Evolutionary conservation across 2,888 invertebrate species (phyloP).

Genomic region (Venusia cambrica): DNA sequence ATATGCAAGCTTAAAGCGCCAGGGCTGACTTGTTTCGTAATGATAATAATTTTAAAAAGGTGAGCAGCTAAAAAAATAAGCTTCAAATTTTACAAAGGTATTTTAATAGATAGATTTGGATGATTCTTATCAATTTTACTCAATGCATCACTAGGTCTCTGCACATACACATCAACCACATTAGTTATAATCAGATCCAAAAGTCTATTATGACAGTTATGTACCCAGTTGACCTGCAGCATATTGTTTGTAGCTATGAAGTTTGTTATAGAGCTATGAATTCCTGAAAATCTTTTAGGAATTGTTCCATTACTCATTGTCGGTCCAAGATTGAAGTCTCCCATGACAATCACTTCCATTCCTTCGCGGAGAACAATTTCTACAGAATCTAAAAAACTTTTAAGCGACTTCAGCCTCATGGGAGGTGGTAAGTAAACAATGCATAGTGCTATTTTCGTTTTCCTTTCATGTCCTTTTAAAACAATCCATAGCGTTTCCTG

Average conservation of each 20-base stretch:
- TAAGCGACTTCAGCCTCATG: neutral
- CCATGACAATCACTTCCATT: neutral
- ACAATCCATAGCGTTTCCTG: slow-evolving; percentile 1
- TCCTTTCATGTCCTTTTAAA: no score
- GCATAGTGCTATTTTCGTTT: slow-evolving; percentile 1
- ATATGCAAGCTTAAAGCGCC: no score
- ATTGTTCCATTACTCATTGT: neutral
- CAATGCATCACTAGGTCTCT: neutral
- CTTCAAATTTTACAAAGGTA: slow-evolving; percentile 2
- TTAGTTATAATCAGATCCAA: slow-evolving; percentile 3
- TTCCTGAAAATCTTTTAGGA: neutral
- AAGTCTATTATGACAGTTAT: neutral
- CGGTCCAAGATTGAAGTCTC: slow-evolving; percentile 3
- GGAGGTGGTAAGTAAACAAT: slow-evolving; percentile 4
- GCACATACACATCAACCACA: neutral
- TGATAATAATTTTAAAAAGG: no score
- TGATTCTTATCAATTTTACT: slow-evolving; percentile 4
- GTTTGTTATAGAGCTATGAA: neutral
- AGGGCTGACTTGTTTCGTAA: no score
- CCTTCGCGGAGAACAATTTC: neutral
- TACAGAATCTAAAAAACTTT: neutral
- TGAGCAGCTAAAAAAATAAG: no score
- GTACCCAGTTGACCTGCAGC: neutral
- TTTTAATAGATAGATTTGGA: slow-evolving; percentile 4
- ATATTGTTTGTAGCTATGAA: slow-evolving; percentile 1